phyloP scores from a whole-genome alignment of 2,888 invertebrate genomes.

The Xestia sexstrigata region DNA sequence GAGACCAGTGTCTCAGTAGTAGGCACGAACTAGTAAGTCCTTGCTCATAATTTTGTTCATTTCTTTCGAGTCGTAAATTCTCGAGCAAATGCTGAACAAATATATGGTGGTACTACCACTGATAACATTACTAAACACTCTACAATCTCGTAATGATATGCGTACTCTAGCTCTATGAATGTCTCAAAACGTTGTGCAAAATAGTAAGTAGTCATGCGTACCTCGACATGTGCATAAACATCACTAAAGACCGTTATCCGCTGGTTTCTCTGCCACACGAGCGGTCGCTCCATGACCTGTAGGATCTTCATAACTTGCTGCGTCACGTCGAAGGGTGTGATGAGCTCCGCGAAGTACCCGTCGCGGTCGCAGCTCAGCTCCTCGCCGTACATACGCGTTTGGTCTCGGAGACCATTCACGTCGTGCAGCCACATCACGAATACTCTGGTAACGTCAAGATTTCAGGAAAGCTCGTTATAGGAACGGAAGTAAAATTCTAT shows the following conservation, averaged over 20 bases:
- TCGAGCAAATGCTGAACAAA: neutral
- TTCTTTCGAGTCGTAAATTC: neutral
- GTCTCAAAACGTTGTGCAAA: neutral
- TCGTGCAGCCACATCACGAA: slow-evolving; percentile 87
- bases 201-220: slow-evolving; percentile 50
- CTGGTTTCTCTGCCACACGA: slow-evolving; percentile 81
- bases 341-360: slow-evolving; percentile 84
- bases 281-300: slow-evolving; percentile 83
- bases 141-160: neutral
- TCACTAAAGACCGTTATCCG: slow-evolving; percentile 83
- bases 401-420: slow-evolving; percentile 81
- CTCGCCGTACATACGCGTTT: slow-evolving; percentile 77
- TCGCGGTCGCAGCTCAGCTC: slow-evolving; percentile 81
- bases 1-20: neutral
- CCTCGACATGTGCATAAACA: slow-evolving; percentile 86
- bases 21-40: neutral
- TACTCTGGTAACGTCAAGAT: slow-evolving; percentile 69
- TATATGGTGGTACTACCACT: neutral
- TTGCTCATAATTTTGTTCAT: neutral
- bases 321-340: slow-evolving; percentile 83
- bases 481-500: neutral
- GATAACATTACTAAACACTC: neutral
- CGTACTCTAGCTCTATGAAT: neutral
- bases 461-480: neutral
- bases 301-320: slow-evolving; percentile 84